A percentile compares a stretch with the other conserved stretches of the same genome.
Conservation (phyloP, 2,888 invertebrate genomes). For the Orchesella flavescens region DNA sequence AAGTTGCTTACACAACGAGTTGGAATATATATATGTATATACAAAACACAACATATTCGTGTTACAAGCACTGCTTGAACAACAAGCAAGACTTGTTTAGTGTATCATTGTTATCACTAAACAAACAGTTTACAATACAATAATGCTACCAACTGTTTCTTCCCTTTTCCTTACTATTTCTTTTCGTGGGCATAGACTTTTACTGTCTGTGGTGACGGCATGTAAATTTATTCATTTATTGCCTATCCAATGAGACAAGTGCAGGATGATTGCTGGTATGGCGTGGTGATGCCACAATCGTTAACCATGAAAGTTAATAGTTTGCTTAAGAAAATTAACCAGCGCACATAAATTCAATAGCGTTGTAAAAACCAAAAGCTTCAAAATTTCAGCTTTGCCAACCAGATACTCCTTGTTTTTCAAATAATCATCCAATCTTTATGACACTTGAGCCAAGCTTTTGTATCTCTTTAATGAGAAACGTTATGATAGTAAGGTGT, state of each 20-base stretch:
- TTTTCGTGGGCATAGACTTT: too few relatives aligned
- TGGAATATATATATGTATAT: background rate
- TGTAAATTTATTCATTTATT: too few relatives aligned
- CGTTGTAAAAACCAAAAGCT: too few relatives aligned
- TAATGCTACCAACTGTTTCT: slow-evolving; percentile 54
- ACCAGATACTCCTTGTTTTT: too few relatives aligned
- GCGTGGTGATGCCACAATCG: too few relatives aligned
- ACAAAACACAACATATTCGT: slow-evolving; percentile 28
- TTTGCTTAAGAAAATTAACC: too few relatives aligned
- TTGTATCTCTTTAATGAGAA: slow-evolving; percentile 15
- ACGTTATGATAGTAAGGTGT: slow-evolving; percentile 1
- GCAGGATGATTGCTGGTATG: too few relatives aligned
- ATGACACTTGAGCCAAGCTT: slow-evolving; percentile 2
- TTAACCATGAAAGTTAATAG: too few relatives aligned
- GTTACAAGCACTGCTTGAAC: slow-evolving; percentile 35
- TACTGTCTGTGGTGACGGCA: too few relatives aligned
- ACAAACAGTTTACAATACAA: slow-evolving; percentile 62
- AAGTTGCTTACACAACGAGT: slow-evolving; percentile 4
- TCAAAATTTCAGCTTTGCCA: too few relatives aligned
- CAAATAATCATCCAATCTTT: slow-evolving; percentile 2
- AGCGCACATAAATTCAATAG: too few relatives aligned
- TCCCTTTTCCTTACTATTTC: slow-evolving; percentile 1
- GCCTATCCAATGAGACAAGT: too few relatives aligned
- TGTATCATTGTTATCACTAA: slow-evolving; percentile 58
- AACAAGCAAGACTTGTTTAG: slow-evolving; percentile 51